Evolutionary conservation across 2,888 invertebrate species (phyloP), one percentile per base, ranked within the genome.

Genomic region (Aproaerema taeniolella): DNA sequence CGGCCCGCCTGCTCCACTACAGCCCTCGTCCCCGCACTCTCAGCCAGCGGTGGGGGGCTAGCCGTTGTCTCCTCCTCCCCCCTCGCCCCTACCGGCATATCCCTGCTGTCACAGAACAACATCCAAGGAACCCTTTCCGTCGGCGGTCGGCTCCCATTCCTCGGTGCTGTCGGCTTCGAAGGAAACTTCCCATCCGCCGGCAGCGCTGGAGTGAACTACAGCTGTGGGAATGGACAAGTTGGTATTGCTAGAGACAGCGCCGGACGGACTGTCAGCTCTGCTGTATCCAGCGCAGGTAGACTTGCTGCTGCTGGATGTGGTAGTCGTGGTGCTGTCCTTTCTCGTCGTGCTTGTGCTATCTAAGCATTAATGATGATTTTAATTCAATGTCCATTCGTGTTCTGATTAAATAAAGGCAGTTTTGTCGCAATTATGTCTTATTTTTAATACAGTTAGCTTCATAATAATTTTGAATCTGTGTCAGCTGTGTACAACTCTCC

Each of bases 1-100:
- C n/a, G n/a, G n/a, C n/a, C n/a, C n/a, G n/a, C n/a, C n/a, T n/a
- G n/a, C n/a, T n/a, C n/a, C n/a, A n/a, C n/a, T n/a, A n/a, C n/a
- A n/a, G n/a, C n/a, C 25, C 28, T 30, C n/a, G n/a, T n/a, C n/a
- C n/a, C n/a, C 5, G 13, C 15, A 4, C 24, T 25, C 16, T 46
- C 57, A 0, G 20, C 49, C 11, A 57, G 49, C 33, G 58, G 61
- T 0, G 63, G 63, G 2, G 47, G 52, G 2, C 46, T 65, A 8
- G 16, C 38, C 0, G 53, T 64, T 4, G 56, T 61, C 8, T 63
- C 63, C 28, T 4, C 41, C 0, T 67, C 68, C 1, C 64, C 65
- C 0, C 56, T 66, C 8, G 47, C 61, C 2, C 70, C 72, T 0
- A 56, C 50, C 8, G 72, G 72, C 2, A 50, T 71, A 2, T 47